Base-by-base conservation (phyloP, 1,140 invertebrate genomes). In the Pseudomyrmex gracilis region DNA sequence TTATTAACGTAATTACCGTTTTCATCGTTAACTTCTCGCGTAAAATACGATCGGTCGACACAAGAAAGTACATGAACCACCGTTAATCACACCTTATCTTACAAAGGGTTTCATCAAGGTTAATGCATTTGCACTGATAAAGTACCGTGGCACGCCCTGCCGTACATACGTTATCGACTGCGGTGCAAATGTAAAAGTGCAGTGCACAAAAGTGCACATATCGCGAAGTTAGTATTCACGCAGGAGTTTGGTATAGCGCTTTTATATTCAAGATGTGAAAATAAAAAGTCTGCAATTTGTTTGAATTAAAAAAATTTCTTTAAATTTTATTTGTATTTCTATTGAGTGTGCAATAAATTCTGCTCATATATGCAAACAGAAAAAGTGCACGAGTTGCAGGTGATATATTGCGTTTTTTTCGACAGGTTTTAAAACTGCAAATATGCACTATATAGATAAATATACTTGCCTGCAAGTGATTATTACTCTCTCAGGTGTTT, bases 1-100 rank as follows among this genome's bases (percentile, higher is more conserved):
- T 71, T 80, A 80, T 80, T 80, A 70, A 60, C 76, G 20, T 80
- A 80, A 80, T 80, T 71, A 80, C 66, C 66, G 53, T 70, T 55
- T 34, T 70, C 76, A 80, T 80, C 53, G 43, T 80, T 70, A 71
- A 80, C 55, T 71, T 80, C 55, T 55, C 47, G 43, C 12, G 53
- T 80, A 71, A 80, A 80, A 80, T 80, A 80, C 43, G 76, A 70
- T 80, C 66, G 53, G 55, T n/a, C 53, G 22, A 34, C 76, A 47
- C 67, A 71, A 80, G 66, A 80, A 78, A 78, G 76, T 80, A 71
- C 68, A 58, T 53, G 43, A 58, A 34, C 66, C 66, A 15, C 55
- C 58, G 73, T 86, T 85, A 85, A 85, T 86, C 63, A 78, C 76
- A 34, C 55, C 66, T 85, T 82, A 87, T 53, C 51, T 82, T 45